These are phyloP conservation scores for Temnopleurus reevesii DNA, from an alignment of 53 echinoderm and acorn worm genomes.

Conservation along the genomic window DNA sequence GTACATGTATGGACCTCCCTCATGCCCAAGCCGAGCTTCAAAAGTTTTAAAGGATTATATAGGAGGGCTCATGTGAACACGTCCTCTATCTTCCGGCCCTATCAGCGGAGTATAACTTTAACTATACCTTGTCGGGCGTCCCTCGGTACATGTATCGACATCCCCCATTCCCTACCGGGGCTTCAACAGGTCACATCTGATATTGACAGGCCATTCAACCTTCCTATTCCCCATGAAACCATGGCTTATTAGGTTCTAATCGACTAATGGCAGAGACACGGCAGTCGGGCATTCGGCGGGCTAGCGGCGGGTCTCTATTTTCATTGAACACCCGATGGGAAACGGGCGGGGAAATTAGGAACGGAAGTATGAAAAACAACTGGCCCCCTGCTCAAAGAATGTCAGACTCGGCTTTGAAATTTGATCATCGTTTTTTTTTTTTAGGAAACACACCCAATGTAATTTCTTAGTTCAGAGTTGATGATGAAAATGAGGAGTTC, in stretches of 20 bases:
- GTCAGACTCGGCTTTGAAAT: neutral
- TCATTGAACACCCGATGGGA: neutral
- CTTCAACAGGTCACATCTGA: constrained; percentile 17
- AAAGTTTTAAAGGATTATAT: no score
- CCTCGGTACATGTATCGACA: neutral
- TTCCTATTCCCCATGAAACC: neutral
- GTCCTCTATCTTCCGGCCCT: no score
- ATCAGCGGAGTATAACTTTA: no score
- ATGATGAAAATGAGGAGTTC: no score
- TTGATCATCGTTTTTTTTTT: neutral
- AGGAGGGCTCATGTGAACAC: no score
- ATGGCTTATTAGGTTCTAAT: constrained; percentile 33
- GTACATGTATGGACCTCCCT: no score
- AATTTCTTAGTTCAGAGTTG: no score
- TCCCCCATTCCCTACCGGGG: neutral
- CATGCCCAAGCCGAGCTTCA: no score
- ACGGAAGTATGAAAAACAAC: neutral
- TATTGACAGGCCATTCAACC: constrained; percentile 20
- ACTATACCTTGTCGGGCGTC: no score
- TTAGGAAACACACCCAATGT: neutral
- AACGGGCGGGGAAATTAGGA: neutral
- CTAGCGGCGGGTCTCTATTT: neutral
- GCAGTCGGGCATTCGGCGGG: constrained; percentile 9
- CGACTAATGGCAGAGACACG: constrained; percentile 13
- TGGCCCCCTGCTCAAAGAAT: no score